Evolutionary conservation across 2,797 vertebrate species (phyloP), one percentile per base, ranked within the genome.

Genomic region (Coregonus sp.): DNA sequence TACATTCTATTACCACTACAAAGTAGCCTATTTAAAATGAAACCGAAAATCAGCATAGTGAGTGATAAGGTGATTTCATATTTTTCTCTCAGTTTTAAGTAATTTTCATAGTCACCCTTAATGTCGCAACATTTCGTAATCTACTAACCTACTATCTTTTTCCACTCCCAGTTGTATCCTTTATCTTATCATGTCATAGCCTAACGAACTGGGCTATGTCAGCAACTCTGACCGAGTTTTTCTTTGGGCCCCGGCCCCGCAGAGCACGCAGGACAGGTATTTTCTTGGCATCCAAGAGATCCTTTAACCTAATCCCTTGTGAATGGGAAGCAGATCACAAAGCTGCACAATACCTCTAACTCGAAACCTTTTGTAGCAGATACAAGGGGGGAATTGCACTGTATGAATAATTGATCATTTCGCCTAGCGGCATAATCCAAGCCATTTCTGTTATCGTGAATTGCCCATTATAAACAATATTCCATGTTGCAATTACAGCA

Each of bases 321-420:
- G 50, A 52, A 16, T 14, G 50, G 9, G 20, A 54, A 54, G 14
- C 12, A 72, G 47, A 52, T 29, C 2, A 72, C 5, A 72, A 9
- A 72, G 12, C 70, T 72, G 37, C 18, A 50, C 3, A 31, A 25
- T 11, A 29, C 11, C 20, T 12, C 40, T 50, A 83, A 77, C 78
- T 77, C 80, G 82, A 77, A 86, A 83, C 78, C 66, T 29, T 63
- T 35, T 80, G 63, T n/a, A 81, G 37, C 75, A 72, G 76, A 83
- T 72, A 80, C 68, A 35, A 0, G 61, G 72, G 61, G 74, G 72
- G 81, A 86, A 74, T 71, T 73, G 56, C 66, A 56, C 76, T 71
- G 9, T 20, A 77, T 92, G 80, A 91, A 92, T 92, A 83, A 92
- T 90, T 89, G 73, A 93, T 84, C 4, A 84, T 86, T 89, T 84